Conservation (phyloP, 2,113 vertebrate genomes). For the Poicephalus meyeri region DNA sequence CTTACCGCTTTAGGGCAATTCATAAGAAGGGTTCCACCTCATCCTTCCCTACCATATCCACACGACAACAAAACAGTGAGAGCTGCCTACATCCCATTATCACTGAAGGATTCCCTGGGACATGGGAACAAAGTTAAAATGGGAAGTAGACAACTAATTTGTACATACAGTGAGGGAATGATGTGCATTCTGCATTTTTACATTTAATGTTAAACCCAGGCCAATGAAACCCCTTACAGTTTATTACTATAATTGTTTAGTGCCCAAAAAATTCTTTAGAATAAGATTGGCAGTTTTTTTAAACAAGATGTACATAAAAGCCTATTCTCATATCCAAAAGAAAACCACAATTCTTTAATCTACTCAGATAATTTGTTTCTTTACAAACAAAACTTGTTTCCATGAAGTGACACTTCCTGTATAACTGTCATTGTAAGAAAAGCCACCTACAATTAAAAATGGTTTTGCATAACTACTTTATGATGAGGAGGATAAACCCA, state of each 20-base stretch:
- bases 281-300: neutral
- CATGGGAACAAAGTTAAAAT: neutral
- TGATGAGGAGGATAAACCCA: neutral
- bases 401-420: neutral
- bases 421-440: neutral
- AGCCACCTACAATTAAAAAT: neutral
- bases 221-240: neutral
- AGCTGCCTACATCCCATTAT: neutral
- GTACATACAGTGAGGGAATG: neutral
- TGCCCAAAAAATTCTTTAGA: neutral
- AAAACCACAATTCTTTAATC: neutral
- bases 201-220: neutral
- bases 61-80: neutral
- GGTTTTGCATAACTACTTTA: neutral
- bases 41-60: neutral
- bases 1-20: neutral
- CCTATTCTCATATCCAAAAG: neutral
- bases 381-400: neutral
- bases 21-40: neutral
- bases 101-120: neutral
- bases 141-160: neutral
- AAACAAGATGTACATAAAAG: neutral
- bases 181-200: neutral
- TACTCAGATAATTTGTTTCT: neutral
- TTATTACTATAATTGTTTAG: neutral